phyloP scores from a whole-genome alignment of 2,797 vertebrate species.

The Mastacembelus armatus region DNA sequence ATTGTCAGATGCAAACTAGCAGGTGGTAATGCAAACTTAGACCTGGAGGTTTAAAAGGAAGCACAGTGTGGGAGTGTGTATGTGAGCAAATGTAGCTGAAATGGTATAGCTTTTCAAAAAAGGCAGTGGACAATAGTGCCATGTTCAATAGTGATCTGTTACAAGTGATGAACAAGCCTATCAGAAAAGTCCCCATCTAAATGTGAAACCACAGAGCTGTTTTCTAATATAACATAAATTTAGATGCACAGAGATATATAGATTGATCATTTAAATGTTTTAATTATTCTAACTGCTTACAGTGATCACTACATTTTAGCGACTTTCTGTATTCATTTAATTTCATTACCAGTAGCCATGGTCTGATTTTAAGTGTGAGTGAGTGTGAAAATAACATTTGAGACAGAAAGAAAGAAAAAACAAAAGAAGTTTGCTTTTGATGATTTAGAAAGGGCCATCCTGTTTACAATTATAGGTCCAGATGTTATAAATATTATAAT shows the following conservation, averaged over 20 bases:
- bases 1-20: slow-evolving; percentile 90
- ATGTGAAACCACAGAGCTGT: neutral
- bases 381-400: too few species aligned
- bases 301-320: neutral
- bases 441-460: slow-evolving; percentile 5
- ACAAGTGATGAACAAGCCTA: slow-evolving; percentile 21
- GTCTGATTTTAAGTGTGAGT: too few species aligned
- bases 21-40: slow-evolving; percentile 90
- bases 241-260: too few species aligned
- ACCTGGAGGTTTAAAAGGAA: slow-evolving; percentile 71
- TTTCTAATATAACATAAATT: too few species aligned
- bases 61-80: slow-evolving; percentile 19
- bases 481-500: slow-evolving; percentile 21
- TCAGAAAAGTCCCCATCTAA: slow-evolving; percentile 7
- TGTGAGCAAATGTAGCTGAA: slow-evolving; percentile 34
- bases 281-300: neutral
- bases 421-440: slow-evolving; percentile 11
- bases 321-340: neutral
- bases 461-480: slow-evolving; percentile 34
- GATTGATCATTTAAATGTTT: too few species aligned
- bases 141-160: slow-evolving; percentile 18
- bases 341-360: neutral
- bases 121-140: neutral
- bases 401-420: neutral
- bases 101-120: slow-evolving; percentile 12